Conservation (phyloP, 2,113 vertebrate genomes). For the Syngnathus scovelli region DNA sequence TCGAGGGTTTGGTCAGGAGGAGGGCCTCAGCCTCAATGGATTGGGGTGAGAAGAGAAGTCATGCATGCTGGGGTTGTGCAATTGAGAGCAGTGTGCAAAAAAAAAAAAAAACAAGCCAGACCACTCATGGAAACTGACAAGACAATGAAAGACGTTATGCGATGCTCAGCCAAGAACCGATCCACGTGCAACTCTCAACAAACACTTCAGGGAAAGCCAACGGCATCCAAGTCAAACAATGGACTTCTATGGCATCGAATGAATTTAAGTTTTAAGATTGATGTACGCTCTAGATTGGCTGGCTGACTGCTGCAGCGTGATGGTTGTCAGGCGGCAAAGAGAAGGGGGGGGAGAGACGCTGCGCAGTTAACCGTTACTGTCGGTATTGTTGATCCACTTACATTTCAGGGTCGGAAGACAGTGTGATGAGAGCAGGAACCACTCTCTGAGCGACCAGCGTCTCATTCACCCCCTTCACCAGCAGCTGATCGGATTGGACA, state of each 20-base stretch:
- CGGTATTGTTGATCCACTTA: slow-evolving; percentile 86
- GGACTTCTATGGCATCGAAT: no score
- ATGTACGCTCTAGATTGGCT: slow-evolving; percentile 37
- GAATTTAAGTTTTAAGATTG: not conserved
- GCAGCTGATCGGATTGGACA: slow-evolving; percentile 89
- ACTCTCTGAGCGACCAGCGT: slow-evolving; percentile 99
- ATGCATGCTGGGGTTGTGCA: slow-evolving; percentile 25
- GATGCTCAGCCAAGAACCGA: slow-evolving; percentile 29
- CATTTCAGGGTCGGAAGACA: slow-evolving; percentile 99
- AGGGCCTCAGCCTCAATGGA: slow-evolving; percentile 39
- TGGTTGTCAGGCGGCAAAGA: slow-evolving; percentile 46
- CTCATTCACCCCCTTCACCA: slow-evolving; percentile 99
- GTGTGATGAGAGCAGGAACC: slow-evolving; percentile 99
- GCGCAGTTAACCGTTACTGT: slow-evolving; percentile 50
- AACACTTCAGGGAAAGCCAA: not conserved
- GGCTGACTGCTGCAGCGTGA: slow-evolving; percentile 28
- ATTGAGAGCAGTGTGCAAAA: slow-evolving; percentile 15
- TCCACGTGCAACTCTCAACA: slow-evolving; percentile 35
- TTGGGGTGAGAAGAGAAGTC: slow-evolving; percentile 10
- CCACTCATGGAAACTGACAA: slow-evolving; percentile 3
- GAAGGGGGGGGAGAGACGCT: slow-evolving; percentile 65
- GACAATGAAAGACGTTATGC: slow-evolving; percentile 33
- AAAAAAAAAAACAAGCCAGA: slow-evolving; percentile 18
- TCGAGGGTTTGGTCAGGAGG: slow-evolving; percentile 27
- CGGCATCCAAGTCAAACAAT: no score